Evolutionary conservation across 1,140 invertebrate species (phyloP).

Genomic region (Eupristina koningsbergeri): DNA sequence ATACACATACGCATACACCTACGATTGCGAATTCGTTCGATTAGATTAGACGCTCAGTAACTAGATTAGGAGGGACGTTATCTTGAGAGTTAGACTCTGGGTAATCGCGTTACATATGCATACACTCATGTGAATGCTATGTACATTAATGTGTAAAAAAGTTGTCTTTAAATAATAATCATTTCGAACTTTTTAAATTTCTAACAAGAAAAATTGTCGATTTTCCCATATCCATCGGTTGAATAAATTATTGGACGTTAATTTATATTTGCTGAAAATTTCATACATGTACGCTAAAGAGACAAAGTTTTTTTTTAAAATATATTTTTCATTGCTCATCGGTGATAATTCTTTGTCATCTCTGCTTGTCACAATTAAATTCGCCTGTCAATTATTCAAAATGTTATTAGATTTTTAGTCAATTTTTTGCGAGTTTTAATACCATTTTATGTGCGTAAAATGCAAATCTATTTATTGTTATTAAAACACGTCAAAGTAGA

Average conservation of each 20-base stretch:
- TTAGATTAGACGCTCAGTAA: conserved; percentile 74
- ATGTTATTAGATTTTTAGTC: conserved; percentile 43
- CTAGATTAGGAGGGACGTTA: conserved; percentile 71
- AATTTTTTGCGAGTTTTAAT: conserved; percentile 16
- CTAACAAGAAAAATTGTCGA: too few relatives aligned
- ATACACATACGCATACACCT: conserved; percentile 52
- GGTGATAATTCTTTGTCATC: conserved; percentile 44
- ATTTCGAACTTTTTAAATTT: too few relatives aligned
- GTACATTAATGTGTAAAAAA: conserved; percentile 42
- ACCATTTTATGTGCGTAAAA: conserved; percentile 12
- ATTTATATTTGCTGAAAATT: conserved; percentile 50
- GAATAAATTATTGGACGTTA: conserved; percentile 48
- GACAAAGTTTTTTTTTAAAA: background rate
- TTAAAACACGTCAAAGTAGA: background rate
- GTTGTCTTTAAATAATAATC: too few relatives aligned
- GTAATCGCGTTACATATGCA: conserved; percentile 60
- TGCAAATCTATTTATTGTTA: background rate
- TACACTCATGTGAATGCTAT: conserved; percentile 36
- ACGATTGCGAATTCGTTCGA: conserved; percentile 57
- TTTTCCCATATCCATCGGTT: too few relatives aligned
- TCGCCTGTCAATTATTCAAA: conserved; percentile 43
- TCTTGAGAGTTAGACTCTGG: conserved; percentile 71
- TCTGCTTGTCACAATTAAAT: conserved; percentile 44
- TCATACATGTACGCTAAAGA: conserved; percentile 1
- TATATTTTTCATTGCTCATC: conserved; percentile 16